Evolutionary conservation across 2,113 vertebrate species (phyloP).

Genomic region (Mungos mungo): DNA sequence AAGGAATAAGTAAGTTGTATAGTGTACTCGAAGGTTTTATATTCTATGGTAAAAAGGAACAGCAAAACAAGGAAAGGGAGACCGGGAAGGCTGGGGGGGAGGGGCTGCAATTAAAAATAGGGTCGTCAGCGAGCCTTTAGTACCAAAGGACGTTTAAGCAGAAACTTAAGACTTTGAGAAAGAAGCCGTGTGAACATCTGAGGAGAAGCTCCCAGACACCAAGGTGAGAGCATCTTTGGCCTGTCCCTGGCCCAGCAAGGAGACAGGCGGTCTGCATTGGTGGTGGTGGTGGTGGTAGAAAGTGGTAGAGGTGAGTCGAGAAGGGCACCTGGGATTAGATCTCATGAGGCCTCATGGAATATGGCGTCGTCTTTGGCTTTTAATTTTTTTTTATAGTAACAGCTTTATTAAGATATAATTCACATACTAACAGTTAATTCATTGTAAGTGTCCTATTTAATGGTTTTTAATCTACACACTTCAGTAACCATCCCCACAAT

Average conservation of each 20-base stretch:
- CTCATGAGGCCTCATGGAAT: neutral
- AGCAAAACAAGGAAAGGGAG: neutral
- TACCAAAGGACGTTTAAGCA: neutral
- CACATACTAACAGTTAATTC: neutral
- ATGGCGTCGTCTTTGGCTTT: neutral
- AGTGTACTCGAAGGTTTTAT: neutral
- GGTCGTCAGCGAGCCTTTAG: neutral
- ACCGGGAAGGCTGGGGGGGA: no score
- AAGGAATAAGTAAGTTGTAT: neutral
- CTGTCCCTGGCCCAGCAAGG: neutral
- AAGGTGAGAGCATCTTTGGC: neutral
- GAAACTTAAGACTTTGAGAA: neutral
- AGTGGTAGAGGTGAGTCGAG: rapidly evolving
- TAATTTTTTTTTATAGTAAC: neutral
- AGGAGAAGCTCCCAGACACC: neutral
- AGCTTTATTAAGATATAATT: neutral
- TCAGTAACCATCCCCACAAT: neutral
- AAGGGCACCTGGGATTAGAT: neutral
- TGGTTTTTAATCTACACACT: neutral
- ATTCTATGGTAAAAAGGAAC: neutral
- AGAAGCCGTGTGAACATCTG: neutral
- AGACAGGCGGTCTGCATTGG: neutral
- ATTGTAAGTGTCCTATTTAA: neutral
- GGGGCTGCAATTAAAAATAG: neutral
- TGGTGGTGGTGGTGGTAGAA: neutral